Evolutionary conservation across 2,888 invertebrate species (phyloP).

Genomic region (Volucella zonaria): DNA sequence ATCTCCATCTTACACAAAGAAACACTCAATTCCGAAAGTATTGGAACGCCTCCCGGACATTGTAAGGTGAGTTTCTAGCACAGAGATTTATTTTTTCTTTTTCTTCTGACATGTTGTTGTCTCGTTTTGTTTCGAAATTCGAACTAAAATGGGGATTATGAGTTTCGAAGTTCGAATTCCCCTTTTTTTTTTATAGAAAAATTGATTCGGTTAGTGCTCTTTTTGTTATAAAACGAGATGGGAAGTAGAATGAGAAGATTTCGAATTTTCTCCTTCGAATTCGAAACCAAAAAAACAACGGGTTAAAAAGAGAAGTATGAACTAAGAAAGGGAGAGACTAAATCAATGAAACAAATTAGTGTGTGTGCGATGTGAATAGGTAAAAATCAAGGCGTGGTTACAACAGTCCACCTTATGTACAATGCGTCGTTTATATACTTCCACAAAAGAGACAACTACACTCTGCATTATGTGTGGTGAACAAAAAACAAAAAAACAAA

Average conservation of each 20-base stretch:
- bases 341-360: background rate
- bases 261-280: background rate
- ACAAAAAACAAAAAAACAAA: background rate
- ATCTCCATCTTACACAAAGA: conserved; percentile 81
- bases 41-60: conserved; percentile 83
- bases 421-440: conserved; percentile 22
- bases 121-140: conserved; percentile 49
- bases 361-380: conserved; percentile 18
- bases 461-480: conserved; percentile 21
- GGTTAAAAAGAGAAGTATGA: conserved; percentile 26
- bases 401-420: conserved; percentile 50
- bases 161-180: conserved; percentile 36
- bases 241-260: too few relatives aligned
- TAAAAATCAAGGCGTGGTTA: conserved; percentile 57
- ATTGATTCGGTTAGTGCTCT: too few relatives aligned
- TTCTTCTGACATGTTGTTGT: conserved; percentile 66
- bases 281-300: conserved; percentile 16
- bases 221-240: too few relatives aligned
- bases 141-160: too few relatives aligned
- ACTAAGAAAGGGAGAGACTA: conserved; percentile 24
- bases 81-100: conserved; percentile 36
- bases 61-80: conserved; percentile 81
- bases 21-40: conserved; percentile 82
- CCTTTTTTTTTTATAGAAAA: conserved; percentile 13
- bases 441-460: conserved; percentile 43